Evolutionary conservation across 2,797 vertebrate genomes (phyloP).

Genomic region (Rhinogobio ventralis): DNA sequence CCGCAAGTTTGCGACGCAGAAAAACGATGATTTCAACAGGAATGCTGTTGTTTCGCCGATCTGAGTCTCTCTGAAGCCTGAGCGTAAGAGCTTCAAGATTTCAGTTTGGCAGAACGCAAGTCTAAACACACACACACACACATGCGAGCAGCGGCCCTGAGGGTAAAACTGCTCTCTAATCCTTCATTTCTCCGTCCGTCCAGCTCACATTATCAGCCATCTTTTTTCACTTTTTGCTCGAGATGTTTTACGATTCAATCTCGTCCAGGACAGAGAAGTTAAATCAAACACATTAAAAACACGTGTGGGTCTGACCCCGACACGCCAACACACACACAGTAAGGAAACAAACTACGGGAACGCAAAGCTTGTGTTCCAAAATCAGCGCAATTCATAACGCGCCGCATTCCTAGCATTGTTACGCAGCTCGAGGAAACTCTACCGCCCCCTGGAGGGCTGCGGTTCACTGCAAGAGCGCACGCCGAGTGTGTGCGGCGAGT

Average conservation of each 20-base stretch:
- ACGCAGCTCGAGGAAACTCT: background rate
- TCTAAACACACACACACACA: constrained; percentile 11
- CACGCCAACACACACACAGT: background rate
- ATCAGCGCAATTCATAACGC: background rate
- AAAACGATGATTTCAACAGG: background rate
- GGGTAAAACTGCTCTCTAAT: background rate
- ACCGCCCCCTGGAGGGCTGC: background rate
- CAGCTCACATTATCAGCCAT: background rate
- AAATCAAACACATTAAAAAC: constrained; percentile 38
- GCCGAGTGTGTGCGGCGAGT: background rate
- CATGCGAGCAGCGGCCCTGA: background rate
- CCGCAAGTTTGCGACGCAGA: background rate
- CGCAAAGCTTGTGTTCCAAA: background rate
- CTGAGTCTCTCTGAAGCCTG: no score
- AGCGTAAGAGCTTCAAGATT: constrained; percentile 31
- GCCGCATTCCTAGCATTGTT: background rate
- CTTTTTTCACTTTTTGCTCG: constrained; percentile 1
- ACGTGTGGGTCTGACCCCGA: background rate
- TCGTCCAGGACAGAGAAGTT: constrained; percentile 17
- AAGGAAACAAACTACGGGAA: background rate
- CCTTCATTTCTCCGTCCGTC: constrained; percentile 3
- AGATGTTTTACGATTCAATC: constrained; percentile 37
- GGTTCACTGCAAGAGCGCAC: background rate
- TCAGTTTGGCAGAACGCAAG: background rate
- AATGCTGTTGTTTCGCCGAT: background rate